A percentile compares a stretch with the other conserved stretches of the same genome.
Conservation (phyloP, 2,797 vertebrate species). For the Spinus olivaceus region DNA sequence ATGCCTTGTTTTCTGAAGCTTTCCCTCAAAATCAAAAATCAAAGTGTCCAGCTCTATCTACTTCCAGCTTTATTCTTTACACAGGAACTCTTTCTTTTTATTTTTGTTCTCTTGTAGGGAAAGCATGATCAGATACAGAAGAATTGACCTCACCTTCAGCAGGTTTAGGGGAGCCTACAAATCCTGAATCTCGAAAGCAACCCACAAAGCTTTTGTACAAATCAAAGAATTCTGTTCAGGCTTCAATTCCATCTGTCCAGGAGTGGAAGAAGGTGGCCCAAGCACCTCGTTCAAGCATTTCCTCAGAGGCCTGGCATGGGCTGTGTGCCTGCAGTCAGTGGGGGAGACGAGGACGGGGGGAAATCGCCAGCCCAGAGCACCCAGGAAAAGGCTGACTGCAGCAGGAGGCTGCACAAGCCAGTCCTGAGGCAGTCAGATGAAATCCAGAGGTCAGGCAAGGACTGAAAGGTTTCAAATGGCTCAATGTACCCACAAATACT, state of each 20-base stretch:
- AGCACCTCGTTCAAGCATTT: not conserved
- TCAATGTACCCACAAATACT: not conserved
- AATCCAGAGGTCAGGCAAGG: not conserved
- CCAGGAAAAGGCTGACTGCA: rapidly evolving
- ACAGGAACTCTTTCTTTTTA: not conserved
- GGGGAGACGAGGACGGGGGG: not conserved
- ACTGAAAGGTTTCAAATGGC: not conserved
- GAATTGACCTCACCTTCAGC: not conserved
- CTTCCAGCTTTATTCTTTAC: not conserved
- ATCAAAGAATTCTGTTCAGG: not conserved
- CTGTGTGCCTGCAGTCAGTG: not conserved
- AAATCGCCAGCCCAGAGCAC: not conserved
- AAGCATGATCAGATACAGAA: not conserved
- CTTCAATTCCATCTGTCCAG: not conserved
- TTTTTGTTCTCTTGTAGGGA: not conserved
- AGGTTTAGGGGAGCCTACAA: not conserved
- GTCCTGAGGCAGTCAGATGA: not conserved
- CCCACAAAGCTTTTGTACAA: not conserved
- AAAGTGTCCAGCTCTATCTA: not conserved
- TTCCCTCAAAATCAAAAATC: not conserved
- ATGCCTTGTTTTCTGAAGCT: not conserved
- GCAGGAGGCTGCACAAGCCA: not conserved
- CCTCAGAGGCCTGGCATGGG: rapidly evolving
- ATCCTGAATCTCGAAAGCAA: rapidly evolving
- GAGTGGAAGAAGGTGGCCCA: not conserved